Conservation (phyloP, 2,797 vertebrate genomes). For the Ptychobarbus kaznakovi region DNA sequence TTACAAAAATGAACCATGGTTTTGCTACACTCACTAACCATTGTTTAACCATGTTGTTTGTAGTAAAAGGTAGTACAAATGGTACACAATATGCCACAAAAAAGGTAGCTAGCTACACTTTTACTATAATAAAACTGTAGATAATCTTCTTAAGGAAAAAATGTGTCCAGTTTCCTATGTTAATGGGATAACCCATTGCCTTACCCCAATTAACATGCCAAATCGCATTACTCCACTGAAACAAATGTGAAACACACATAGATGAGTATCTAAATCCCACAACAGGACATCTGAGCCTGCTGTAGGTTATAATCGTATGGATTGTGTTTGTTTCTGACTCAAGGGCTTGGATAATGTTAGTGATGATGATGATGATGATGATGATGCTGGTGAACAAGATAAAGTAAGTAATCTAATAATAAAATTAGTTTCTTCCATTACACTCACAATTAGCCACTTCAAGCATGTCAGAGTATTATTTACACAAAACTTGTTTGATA, state of each 20-base stretch:
- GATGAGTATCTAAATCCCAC: neutral
- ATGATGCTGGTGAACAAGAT: neutral
- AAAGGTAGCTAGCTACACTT: no score
- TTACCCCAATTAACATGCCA: neutral
- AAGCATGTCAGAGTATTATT: neutral
- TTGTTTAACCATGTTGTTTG: neutral
- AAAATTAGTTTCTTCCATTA: neutral
- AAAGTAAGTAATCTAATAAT: slow-evolving; percentile 23
- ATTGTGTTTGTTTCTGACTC: neutral
- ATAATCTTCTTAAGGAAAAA: no score
- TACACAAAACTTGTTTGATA: neutral
- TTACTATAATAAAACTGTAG: no score
- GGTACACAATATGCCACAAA: no score
- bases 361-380: neutral
- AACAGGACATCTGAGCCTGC: neutral
- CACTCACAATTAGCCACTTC: neutral
- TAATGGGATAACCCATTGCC: neutral
- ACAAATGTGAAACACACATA: neutral
- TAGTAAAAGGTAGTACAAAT: neutral
- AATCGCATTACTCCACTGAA: neutral
- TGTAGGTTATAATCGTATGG: neutral
- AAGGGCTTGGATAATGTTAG: neutral
- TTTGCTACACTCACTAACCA: no score
- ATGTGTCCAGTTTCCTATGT: neutral
- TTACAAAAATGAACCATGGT: neutral